Evolutionary conservation across 2,797 vertebrate genomes (phyloP).

Genomic region (Melanogrammus aeglefinus): DNA sequence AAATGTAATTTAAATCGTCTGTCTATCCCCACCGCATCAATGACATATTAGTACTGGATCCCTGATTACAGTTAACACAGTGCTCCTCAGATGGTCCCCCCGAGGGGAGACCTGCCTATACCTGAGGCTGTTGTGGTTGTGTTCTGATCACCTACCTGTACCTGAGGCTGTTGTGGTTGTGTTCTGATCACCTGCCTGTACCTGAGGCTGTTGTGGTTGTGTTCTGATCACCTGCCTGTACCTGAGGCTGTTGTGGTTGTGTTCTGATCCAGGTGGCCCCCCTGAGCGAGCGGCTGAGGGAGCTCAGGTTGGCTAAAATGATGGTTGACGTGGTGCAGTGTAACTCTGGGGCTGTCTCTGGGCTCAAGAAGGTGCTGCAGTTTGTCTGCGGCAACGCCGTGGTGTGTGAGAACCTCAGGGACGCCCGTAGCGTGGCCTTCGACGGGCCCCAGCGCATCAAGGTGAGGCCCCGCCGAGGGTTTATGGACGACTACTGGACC

Average conservation of each 20-base stretch:
- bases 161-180: too few species aligned
- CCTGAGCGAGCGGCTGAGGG: constrained; percentile 85
- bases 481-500: not conserved
- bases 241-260: too few species aligned
- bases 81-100: not conserved
- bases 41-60: not conserved
- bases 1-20: too few species aligned
- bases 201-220: too few species aligned
- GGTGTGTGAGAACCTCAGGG: constrained; percentile 87
- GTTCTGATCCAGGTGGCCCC: constrained; percentile 76
- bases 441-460: constrained; percentile 78
- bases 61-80: not conserved
- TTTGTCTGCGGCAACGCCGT: constrained; percentile 90
- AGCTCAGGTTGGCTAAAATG: constrained; percentile 85
- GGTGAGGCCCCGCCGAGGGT: constrained; percentile 63
- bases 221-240: too few species aligned
- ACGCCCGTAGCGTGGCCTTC: constrained; percentile 84
- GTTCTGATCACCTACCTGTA: too few species aligned
- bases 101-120: too few species aligned
- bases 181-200: too few species aligned
- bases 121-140: too few species aligned
- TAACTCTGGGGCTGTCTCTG: constrained; percentile 30
- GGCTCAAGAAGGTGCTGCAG: constrained; percentile 84
- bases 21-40: not conserved
- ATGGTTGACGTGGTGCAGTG: constrained; percentile 87